Percentiles rank a stretch among this genome's conserved stretches.
phyloP scores from a whole-genome alignment of 2,797 vertebrate genomes.

The Syndactyla subalaris region DNA sequence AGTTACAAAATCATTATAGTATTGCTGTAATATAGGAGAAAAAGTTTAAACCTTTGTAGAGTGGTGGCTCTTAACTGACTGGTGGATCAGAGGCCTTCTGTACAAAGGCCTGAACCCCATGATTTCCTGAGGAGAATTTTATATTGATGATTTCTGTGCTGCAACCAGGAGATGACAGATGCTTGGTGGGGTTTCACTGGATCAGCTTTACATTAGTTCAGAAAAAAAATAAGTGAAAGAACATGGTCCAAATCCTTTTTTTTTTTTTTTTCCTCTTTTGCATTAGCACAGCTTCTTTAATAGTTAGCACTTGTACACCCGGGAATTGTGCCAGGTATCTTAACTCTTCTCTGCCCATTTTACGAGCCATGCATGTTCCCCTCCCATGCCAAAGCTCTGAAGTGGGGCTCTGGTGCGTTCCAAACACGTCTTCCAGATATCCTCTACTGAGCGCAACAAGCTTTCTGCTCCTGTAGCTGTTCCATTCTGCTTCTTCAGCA shows the following conservation, averaged over 20 bases:
- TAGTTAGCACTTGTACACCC: constrained; percentile 13
- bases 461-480: neutral
- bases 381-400: constrained; percentile 15
- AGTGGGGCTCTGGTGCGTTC: neutral
- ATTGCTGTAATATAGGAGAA: neutral
- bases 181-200: constrained; percentile 6
- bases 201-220: neutral
- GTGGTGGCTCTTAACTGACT: neutral
- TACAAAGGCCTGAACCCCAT: neutral
- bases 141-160: neutral
- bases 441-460: neutral
- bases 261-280: neutral
- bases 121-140: neutral
- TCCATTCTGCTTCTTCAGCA: constrained; percentile 31
- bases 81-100: neutral
- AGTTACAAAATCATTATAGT: neutral
- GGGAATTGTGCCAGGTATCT: neutral
- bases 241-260: neutral
- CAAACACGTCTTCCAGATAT: neutral
- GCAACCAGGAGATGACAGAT: neutral
- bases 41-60: neutral
- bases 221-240: constrained; percentile 21
- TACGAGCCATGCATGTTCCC: neutral
- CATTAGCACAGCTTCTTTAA: constrained; percentile 18
- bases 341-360: constrained; percentile 12